A percentile compares a stretch with the other conserved stretches of the same genome.
Evolutionary conservation across 2,797 vertebrate species (phyloP).

Genomic region (Anisognathus igniventris): DNA sequence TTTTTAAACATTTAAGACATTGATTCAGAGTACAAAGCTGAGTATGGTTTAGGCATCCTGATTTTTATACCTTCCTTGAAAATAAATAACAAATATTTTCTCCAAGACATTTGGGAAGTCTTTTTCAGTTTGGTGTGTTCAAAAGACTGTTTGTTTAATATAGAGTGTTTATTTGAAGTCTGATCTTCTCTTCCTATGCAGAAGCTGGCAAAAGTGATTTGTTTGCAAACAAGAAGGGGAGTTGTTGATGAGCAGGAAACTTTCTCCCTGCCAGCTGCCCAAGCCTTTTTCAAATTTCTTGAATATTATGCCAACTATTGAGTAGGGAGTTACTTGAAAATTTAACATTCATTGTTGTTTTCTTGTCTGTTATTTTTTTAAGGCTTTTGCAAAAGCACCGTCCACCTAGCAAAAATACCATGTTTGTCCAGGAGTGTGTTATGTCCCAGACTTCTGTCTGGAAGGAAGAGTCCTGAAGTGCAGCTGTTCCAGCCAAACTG

Average conservation of each 20-base stretch:
- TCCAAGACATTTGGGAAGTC: neutral
- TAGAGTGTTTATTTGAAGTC: constrained; percentile 22
- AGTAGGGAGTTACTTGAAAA: neutral
- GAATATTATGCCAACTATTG: fast-evolving
- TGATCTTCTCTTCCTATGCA: constrained; percentile 12
- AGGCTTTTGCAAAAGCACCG: neutral
- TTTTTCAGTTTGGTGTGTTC: neutral
- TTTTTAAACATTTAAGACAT: too few relatives aligned
- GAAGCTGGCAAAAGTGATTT: constrained; percentile 21
- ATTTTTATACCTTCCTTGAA: neutral
- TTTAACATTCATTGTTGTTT: neutral
- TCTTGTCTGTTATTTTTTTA: neutral
- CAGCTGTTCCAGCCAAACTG: neutral
- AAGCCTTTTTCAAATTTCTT: neutral
- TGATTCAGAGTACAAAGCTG: neutral
- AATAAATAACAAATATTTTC: neutral
- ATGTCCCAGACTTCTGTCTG: neutral
- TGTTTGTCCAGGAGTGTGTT: neutral
- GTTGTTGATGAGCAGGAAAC: neutral
- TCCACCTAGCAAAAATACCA: neutral
- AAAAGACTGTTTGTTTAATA: constrained; percentile 16
- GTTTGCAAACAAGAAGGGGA: constrained; percentile 24
- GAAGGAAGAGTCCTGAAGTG: neutral
- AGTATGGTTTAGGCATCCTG: neutral
- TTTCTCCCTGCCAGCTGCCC: neutral